phyloP scores from a whole-genome alignment of 2,113 vertebrate species.

The Forbesichthys papilliferus region DNA sequence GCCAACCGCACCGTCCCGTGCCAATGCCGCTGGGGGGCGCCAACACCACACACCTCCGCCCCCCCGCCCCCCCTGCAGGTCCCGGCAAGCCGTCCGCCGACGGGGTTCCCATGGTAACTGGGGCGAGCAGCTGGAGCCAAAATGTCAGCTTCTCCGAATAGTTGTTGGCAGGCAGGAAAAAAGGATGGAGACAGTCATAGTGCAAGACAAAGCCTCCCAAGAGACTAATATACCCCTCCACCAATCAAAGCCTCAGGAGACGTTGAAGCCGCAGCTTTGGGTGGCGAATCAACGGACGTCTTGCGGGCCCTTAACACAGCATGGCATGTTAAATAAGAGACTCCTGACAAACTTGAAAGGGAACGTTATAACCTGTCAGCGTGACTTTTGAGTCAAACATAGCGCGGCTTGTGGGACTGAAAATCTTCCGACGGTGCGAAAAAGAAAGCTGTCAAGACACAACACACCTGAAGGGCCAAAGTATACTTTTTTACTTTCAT shows the following conservation, averaged over 20 bases:
- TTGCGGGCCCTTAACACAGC: constrained; percentile 29
- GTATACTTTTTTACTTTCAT: constrained; percentile 10
- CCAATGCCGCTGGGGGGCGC: constrained; percentile 38
- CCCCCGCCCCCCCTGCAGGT: constrained; percentile 48
- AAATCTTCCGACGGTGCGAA: neutral
- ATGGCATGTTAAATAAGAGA: constrained; percentile 32
- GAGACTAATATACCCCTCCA: constrained; percentile 44
- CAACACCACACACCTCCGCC: constrained; percentile 42
- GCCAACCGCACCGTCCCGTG: constrained; percentile 16
- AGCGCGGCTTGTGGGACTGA: neutral
- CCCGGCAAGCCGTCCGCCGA: constrained; percentile 31
- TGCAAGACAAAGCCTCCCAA: constrained; percentile 48
- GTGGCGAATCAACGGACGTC: constrained; percentile 60
- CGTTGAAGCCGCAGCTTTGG: constrained; percentile 60
- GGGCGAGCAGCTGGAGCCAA: constrained; percentile 48
- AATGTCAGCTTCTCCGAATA: constrained; percentile 64
- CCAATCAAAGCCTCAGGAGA: constrained; percentile 34
- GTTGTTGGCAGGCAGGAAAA: constrained; percentile 45
- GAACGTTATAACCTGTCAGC: constrained; percentile 25
- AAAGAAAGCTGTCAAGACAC: constrained; percentile 24
- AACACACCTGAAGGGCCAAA: neutral
- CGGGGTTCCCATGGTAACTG: constrained; percentile 46
- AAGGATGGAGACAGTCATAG: constrained; percentile 22
- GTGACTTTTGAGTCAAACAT: constrained; percentile 5
- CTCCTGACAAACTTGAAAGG: constrained; percentile 4